A percentile compares a stretch with the other conserved stretches of the same genome.
phyloP scores from a whole-genome alignment of 2,797 vertebrate species.

The Amblyopsis hoosieri region DNA sequence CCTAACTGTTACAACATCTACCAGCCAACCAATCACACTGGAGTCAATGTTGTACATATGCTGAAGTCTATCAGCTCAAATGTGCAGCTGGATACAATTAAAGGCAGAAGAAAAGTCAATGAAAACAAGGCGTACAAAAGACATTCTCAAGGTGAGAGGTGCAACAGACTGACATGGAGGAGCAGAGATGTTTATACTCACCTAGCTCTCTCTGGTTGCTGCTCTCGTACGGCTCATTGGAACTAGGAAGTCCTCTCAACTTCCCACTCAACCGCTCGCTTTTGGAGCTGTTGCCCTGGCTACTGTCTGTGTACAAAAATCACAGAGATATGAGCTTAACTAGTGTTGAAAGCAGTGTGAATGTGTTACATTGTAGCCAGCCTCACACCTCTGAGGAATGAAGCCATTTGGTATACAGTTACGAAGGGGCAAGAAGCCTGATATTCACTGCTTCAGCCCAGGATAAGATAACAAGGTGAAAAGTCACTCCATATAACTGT shows the following conservation, averaged over 20 bases:
- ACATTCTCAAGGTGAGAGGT: too few species aligned
- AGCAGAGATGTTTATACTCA: constrained; percentile 59
- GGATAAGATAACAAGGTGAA: constrained; percentile 28
- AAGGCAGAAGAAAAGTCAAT: too few species aligned
- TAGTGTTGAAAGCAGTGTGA: background rate
- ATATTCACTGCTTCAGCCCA: constrained; percentile 5
- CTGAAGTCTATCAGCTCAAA: too few species aligned
- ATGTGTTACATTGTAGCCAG: background rate
- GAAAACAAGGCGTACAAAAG: too few species aligned
- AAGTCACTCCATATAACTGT: constrained; percentile 11
- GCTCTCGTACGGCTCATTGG: constrained; percentile 89
- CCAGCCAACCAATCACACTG: too few species aligned
- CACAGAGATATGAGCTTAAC: background rate
- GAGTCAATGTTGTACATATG: too few species aligned
- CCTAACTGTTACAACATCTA: too few species aligned
- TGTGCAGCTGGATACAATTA: too few species aligned
- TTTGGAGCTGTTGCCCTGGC: constrained; percentile 75
- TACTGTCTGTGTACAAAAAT: constrained; percentile 83
- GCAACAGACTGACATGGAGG: too few species aligned
- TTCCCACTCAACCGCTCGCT: constrained; percentile 87
- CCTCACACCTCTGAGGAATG: too few species aligned
- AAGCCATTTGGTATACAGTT: too few species aligned
- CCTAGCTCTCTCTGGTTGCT: constrained; percentile 88
- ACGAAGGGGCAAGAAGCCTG: too few species aligned
- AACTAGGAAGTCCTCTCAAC: constrained; percentile 85